Base-by-base conservation (phyloP, 2,797 vertebrate species). In the Psittacula derbiana region DNA sequence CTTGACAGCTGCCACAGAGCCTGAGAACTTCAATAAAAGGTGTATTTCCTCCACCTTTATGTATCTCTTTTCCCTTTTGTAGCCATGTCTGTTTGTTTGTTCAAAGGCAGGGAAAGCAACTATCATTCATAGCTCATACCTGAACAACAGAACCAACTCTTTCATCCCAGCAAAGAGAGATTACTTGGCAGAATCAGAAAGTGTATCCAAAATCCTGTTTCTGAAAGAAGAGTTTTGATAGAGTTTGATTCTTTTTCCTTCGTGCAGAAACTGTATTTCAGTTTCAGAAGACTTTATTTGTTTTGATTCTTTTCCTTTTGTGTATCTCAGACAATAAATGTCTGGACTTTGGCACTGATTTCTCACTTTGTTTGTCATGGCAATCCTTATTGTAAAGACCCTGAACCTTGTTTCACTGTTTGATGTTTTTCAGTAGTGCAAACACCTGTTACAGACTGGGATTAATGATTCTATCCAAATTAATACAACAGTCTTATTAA, bases 141-240 rank as follows among this genome's bases (percentile, higher is more conserved):
- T 94, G 94, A 94, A 95, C 93, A 96, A 89, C 90, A 93, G 90
- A 95, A 91, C 69, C 49, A 83, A 80, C 86, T 88, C 95, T 95
- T 95, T 97, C 88, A 96, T 92, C 88, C 67, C 5, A 17, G 76
- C 3, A 43, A 85, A 93, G 94, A 89, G 91, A 93, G 93, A 95
- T 92, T 95, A 66, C 86, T 86, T 88, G 90, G 87, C 64, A 85
- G 90, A 94, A 93, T 93, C 88, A 87, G 74, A 95, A 53, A 94
- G 64, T 50, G 71, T 78, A 83, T 96, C 92, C 93, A 93, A 93
- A 97, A 94, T 78, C 52, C 79, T 69, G 47, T 65, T 65, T 94
- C 78, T 87, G 88, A 95, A 95, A 91, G 84, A 84, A 76, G 33
- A 2, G 0, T 74, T 96, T 89, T 93, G 74, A 89, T 89, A 87